Evolutionary conservation across 2,888 invertebrate species (phyloP).

Genomic region (Drosophila monieri): DNA sequence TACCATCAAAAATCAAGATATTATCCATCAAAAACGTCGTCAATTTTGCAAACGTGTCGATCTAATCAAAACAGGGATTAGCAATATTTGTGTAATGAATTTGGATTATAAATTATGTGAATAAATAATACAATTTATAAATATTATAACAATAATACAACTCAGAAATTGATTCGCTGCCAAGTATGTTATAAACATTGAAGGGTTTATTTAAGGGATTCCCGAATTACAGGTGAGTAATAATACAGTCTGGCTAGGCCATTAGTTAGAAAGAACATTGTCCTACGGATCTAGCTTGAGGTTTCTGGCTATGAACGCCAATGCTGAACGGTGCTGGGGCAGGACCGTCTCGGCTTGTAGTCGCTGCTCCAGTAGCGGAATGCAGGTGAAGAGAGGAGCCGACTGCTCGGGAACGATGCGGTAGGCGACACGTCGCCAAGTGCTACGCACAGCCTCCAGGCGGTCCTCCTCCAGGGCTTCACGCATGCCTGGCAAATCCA

Average conservation of each 20-base stretch:
- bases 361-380: slow-evolving; percentile 62
- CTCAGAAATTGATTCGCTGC: too few relatives aligned
- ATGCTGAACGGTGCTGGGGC: slow-evolving; percentile 50
- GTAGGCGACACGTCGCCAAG: slow-evolving; percentile 82
- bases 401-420: slow-evolving; percentile 82
- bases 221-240: neutral
- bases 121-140: too few relatives aligned
- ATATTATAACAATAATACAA: too few relatives aligned
- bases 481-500: slow-evolving; percentile 86
- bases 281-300: slow-evolving; percentile 57
- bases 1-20: too few relatives aligned
- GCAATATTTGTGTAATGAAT: too few relatives aligned
- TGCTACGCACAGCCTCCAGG: slow-evolving; percentile 74
- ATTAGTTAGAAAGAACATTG: neutral
- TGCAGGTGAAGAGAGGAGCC: slow-evolving; percentile 76
- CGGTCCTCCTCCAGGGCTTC: slow-evolving; percentile 71
- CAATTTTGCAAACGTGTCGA: too few relatives aligned
- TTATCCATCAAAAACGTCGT: too few relatives aligned
- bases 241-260: neutral
- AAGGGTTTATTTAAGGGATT: too few relatives aligned
- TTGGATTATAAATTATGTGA: too few relatives aligned
- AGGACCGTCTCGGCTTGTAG: slow-evolving; percentile 8
- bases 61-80: too few relatives aligned
- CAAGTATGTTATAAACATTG: too few relatives aligned
- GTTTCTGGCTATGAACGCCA: slow-evolving; percentile 47